Evolutionary conservation across 2,888 invertebrate genomes (phyloP), one percentile per base, ranked within the genome.

Genomic region (Habroteleia sp.): DNA sequence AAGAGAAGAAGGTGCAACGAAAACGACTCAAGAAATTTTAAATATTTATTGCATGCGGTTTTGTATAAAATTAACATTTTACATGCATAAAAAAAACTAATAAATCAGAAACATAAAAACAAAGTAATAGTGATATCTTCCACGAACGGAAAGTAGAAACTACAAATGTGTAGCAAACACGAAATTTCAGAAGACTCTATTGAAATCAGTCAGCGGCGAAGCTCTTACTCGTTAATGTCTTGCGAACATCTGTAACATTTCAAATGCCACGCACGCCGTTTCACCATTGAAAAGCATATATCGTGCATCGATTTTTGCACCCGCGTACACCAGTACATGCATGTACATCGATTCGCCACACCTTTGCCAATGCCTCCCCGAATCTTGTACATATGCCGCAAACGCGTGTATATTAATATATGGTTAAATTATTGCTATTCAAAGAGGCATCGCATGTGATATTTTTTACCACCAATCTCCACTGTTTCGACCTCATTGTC

Each of bases 301-400:
- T 46, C 60, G 27, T 14, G 46, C 20, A 60, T 60, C 60, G 60
- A 60, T 62, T 48, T 62, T 62, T 62, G 25, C 25, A 8, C 35
- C n/a, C 17, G 14, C 37, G n/a, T 17, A 35, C 44, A 14, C 5
- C 14, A 25, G 5, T 41, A 31, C 13, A 33, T n/a, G n/a, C 31
- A 10, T 10, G 6, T n/a, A 16, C 46, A n/a, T 20, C 39, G 27
- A 39, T 10, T 62, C 39, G 48, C 62, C 37, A 37, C 62, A 48
- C 62, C 62, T 48, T 46, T 27, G 10, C n/a, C 41, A 41, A 56
- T 56, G 42, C 33, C 16, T 7, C 2, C 23, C 54, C 6, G 23
- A 52, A 54, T 20, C 29, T 44, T 46, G 16, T 27, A 46, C 44
- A 56, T 20, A 42, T 31, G 13, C 56, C 42, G 5, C 16, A 29